These are phyloP conservation scores for Agrilus cyanescens DNA, from an alignment of 2,888 invertebrate species.

Conservation along the genomic window DNA sequence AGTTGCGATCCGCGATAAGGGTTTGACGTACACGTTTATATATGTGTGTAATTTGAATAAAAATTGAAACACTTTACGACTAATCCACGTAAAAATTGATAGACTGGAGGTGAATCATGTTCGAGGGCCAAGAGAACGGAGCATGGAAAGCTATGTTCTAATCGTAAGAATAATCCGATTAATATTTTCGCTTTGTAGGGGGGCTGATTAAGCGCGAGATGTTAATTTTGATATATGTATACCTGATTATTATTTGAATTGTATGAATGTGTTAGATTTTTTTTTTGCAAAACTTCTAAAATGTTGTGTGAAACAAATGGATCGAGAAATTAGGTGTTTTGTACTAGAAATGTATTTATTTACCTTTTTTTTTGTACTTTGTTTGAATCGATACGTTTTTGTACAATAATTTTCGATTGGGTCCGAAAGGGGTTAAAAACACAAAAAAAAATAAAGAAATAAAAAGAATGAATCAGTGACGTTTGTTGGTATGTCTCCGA, in stretches of 20 bases:
- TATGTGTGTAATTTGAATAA: too few species aligned
- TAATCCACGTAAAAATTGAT: too few species aligned
- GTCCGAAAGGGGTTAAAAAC: slow-evolving; percentile 15
- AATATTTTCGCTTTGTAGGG: slow-evolving; percentile 16
- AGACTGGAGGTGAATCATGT: slow-evolving; percentile 12
- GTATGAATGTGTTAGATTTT: slow-evolving; percentile 27
- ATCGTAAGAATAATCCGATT: slow-evolving; percentile 9
- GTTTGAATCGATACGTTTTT: slow-evolving; percentile 21
- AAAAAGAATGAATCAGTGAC: slow-evolving; percentile 9
- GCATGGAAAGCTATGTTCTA: slow-evolving; percentile 15
- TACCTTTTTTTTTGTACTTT: slow-evolving; percentile 22
- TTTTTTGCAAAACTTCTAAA: slow-evolving; percentile 17
- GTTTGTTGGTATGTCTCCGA: slow-evolving; percentile 22
- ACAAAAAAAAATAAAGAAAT: too few species aligned
- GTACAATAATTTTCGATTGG: slow-evolving; percentile 18
- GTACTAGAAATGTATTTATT: slow-evolving; percentile 9
- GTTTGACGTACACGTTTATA: slow-evolving; percentile 8
- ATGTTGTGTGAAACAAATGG: slow-evolving; percentile 35
- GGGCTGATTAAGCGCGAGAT: slow-evolving; percentile 12
- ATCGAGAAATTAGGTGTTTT: slow-evolving; percentile 23
- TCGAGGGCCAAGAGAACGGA: slow-evolving; percentile 16
- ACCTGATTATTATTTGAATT: neutral
- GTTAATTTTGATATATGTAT: slow-evolving; percentile 8
- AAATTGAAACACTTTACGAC: too few species aligned
- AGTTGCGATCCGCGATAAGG: slow-evolving; percentile 1